Evolutionary conservation across 2,888 invertebrate genomes (phyloP), one percentile per base, ranked within the genome.

Genomic region (Furcula furcula): DNA sequence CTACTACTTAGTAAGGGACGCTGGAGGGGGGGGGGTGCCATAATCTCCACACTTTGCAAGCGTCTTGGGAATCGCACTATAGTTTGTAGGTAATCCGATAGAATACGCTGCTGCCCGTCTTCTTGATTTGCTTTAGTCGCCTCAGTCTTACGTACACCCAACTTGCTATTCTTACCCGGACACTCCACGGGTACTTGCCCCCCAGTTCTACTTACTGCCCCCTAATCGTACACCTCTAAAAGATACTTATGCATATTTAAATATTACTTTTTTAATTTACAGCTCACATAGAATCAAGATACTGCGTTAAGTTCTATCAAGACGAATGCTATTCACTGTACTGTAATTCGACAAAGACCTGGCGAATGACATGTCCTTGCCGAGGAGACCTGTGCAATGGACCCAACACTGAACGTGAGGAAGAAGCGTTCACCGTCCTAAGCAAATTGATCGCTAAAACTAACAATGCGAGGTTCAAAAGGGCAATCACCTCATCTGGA

Each of bases 331-430:
- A 85, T 49, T 66, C 78, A 1, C 45, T 78, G 14, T 87, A 72
- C 50, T 88, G 88, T 56, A 85, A 83, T 57, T 69, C 86, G 0
- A 80, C 82, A 1, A 76, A 68, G 34, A 79, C 73, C 0, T 85
- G 80, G 82, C 76, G 77, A 21, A 81, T 86, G 74, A 80, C 76
- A 1, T 88, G 88, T 39, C 81, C 88, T 0, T 88, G 88, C 45
- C 74, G 68, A 2, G 86, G 84, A 1, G 78, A 85, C 29, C 71
- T 86, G 11, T 88, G 88, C 57, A 88, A 88, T 46, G 85, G 84
- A 16, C 64, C 55, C n/a, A 78, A 75, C 43, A 71, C 76, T 0
- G 70, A 77, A 15, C 66, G 83, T 10, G 86, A 86, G 50, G 59
- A 40, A 4, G 67, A 74, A 19, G 84, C 87, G 0, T 88, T 87